Evolutionary conservation across 2,888 invertebrate genomes (phyloP).

Genomic region (Clitarchus hookeri): DNA sequence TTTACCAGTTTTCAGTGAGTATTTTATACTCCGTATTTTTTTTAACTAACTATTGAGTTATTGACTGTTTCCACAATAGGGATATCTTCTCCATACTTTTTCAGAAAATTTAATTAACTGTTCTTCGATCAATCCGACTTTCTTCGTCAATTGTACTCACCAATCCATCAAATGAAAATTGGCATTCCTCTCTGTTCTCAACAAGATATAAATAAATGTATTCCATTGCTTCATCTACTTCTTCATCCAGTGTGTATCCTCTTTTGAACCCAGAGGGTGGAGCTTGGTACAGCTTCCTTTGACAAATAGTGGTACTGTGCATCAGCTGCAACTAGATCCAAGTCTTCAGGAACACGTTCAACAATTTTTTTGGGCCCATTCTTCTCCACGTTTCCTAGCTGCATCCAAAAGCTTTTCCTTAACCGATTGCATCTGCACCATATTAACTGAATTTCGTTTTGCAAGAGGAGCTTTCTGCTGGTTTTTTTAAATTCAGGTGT

Average conservation of each 20-base stretch:
- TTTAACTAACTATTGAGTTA: background rate
- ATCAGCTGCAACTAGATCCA: constrained; percentile 1
- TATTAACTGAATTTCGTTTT: background rate
- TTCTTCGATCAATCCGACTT: background rate
- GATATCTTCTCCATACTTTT: background rate
- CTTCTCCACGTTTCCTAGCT: background rate
- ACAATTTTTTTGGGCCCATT: background rate
- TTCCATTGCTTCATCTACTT: too few species aligned
- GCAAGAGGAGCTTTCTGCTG: background rate
- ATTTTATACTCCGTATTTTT: constrained; percentile 15
- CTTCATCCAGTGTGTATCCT: background rate
- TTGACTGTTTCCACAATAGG: background rate
- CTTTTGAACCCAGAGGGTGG: background rate
- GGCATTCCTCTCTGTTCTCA: background rate
- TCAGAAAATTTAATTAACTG: background rate
- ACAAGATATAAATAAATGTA: background rate
- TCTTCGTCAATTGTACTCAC: background rate
- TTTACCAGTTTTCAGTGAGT: background rate
- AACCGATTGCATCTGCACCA: background rate
- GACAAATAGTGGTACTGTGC: background rate
- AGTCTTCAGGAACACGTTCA: background rate
- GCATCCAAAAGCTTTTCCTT: background rate
- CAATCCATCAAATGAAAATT: background rate
- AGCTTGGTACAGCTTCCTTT: background rate
- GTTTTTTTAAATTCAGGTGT: background rate